Percentiles rank a stretch among this genome's conserved stretches.
Evolutionary conservation across 1,140 invertebrate genomes (phyloP).

Genomic region (Euura lappo): DNA sequence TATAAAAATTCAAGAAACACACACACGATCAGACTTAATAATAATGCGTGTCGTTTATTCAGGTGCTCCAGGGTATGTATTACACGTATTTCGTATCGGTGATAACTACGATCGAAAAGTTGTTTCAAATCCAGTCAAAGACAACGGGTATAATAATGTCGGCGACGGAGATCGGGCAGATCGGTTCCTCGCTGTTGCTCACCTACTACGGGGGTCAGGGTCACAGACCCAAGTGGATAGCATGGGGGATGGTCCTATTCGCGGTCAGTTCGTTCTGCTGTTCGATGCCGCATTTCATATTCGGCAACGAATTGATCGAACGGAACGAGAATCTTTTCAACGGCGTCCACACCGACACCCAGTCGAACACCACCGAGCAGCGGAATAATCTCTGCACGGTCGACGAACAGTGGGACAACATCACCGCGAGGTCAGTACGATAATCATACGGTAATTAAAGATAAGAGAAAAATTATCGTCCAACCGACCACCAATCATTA

Average conservation of each 20-base stretch:
- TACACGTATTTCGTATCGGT: constrained; percentile 96
- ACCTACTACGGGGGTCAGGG: constrained; percentile 94
- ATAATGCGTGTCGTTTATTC: not conserved
- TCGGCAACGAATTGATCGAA: constrained; percentile 74
- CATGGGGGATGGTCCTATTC: constrained; percentile 90
- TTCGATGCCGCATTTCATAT: constrained; percentile 82
- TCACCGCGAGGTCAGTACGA: not conserved
- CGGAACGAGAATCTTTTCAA: constrained; percentile 67
- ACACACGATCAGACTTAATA: not conserved
- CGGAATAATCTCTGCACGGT: constrained; percentile 55
- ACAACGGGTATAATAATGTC: constrained; percentile 93
- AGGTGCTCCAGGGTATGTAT: constrained; percentile 89
- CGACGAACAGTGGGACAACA: constrained; percentile 18
- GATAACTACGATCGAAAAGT: constrained; percentile 95
- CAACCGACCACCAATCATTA: not conserved
- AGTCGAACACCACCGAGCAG: constrained; percentile 43
- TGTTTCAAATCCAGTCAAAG: constrained; percentile 94
- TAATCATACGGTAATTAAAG: not conserved
- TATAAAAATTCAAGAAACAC: no score
- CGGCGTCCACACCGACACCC: constrained; percentile 41
- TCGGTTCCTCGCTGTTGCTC: constrained; percentile 84
- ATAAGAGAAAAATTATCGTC: no score
- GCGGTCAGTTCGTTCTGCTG: constrained; percentile 87
- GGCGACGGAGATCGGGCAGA: constrained; percentile 94
- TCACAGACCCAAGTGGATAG: constrained; percentile 96